Evolutionary conservation across 2,888 invertebrate species (phyloP).

Genomic region (Linnaemya vulpina): DNA sequence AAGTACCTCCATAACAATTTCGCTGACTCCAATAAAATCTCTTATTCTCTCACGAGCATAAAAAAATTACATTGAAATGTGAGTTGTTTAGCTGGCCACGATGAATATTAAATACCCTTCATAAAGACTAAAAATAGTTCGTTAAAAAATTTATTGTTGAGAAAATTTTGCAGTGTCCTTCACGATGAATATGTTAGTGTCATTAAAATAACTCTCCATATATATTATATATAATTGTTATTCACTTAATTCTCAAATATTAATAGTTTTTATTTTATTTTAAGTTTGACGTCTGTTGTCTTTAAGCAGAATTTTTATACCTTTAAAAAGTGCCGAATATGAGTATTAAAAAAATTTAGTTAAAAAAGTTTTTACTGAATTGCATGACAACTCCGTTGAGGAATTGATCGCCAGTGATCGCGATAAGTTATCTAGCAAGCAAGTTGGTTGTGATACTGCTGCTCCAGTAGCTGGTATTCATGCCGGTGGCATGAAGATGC

Average conservation of each 20-base stretch:
- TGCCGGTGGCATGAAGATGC: conserved; percentile 86
- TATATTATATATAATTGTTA: too few species aligned
- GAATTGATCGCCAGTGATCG: conserved; percentile 94
- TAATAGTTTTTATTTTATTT: too few species aligned
- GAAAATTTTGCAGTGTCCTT: too few species aligned
- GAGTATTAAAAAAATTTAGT: too few species aligned
- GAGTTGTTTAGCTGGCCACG: not conserved
- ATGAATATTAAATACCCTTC: not conserved
- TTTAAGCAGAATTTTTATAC: too few species aligned
- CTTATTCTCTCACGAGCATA: not conserved
- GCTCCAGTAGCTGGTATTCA: conserved; percentile 86
- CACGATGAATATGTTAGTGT: too few species aligned
- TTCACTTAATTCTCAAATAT: too few species aligned
- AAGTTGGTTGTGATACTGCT: conserved; percentile 91
- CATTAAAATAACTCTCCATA: too few species aligned
- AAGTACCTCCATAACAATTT: conserved; percentile 66
- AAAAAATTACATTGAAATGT: not conserved
- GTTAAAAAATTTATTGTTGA: too few species aligned
- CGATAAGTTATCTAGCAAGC: conserved; percentile 97
- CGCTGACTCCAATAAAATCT: conserved; percentile 46
- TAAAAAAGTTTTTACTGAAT: conserved; percentile 93
- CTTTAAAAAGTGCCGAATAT: too few species aligned
- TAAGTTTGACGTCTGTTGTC: too few species aligned
- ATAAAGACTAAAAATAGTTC: not conserved
- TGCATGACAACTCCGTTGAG: conserved; percentile 95